phyloP scores from a whole-genome alignment of 2,797 vertebrate genomes.

The Nannoperca australis region DNA sequence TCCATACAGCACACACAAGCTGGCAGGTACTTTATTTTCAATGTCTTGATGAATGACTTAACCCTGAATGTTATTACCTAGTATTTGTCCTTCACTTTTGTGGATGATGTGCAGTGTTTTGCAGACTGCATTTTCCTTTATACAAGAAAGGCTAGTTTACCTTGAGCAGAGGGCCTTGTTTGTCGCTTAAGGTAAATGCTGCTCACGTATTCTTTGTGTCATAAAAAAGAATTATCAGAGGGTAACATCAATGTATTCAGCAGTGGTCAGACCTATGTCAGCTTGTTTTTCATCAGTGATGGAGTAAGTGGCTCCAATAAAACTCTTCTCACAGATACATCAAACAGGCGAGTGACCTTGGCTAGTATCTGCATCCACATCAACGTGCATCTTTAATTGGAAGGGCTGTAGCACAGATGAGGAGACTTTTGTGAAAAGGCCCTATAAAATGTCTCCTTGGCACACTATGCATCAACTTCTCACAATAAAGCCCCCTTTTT shows the following conservation, averaged over 20 bases:
- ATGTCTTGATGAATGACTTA: constrained; percentile 26
- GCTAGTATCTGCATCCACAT: constrained; percentile 70
- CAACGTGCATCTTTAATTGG: constrained; percentile 63
- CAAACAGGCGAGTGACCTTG: constrained; percentile 68
- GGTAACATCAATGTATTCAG: constrained; percentile 48
- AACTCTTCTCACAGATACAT: constrained; percentile 52
- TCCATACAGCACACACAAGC: neutral
- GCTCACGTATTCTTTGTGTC: constrained; percentile 23
- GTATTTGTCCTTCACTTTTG: constrained; percentile 3
- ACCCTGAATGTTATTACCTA: constrained; percentile 33
- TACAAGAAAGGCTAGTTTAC: constrained; percentile 25
- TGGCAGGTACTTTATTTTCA: constrained; percentile 18
- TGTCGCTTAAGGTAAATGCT: constrained; percentile 13
- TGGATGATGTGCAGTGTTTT: neutral
- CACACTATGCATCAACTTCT: constrained; percentile 54
- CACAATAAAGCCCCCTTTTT: constrained; percentile 43
- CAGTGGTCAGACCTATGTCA: constrained; percentile 37
- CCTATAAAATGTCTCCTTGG: constrained; percentile 49
- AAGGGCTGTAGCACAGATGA: constrained; percentile 47
- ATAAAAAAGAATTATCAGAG: constrained; percentile 47
- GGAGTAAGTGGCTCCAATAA: constrained; percentile 49
- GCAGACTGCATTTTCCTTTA: constrained; percentile 9
- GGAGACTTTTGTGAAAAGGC: constrained; percentile 42
- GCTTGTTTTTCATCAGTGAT: constrained; percentile 52
- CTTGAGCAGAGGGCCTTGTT: constrained; percentile 28